Conservation (phyloP, 2,113 vertebrate species). For the Harpagus bidentatus region DNA sequence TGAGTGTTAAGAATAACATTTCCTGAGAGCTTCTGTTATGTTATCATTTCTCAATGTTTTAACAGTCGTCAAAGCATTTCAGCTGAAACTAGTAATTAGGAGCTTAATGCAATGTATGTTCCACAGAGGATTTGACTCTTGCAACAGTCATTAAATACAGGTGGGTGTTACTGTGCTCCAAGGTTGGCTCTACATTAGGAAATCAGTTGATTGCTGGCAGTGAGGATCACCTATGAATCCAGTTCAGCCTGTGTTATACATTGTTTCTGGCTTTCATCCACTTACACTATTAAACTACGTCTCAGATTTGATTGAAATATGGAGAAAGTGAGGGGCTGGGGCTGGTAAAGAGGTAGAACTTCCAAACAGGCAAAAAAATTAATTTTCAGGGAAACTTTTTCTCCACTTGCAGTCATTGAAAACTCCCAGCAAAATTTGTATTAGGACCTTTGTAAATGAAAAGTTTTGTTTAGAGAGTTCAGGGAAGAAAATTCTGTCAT, state of each 20-base stretch:
- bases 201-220: background rate
- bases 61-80: background rate
- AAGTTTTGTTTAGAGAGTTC: background rate
- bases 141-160: background rate
- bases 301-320: background rate
- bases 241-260: background rate
- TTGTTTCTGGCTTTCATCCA: background rate
- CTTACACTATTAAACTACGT: fast-evolving
- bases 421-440: background rate
- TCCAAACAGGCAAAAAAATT: background rate
- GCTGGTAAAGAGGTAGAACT: background rate
- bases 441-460: background rate
- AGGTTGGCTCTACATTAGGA: background rate
- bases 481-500: background rate
- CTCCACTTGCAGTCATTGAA: background rate
- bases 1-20: background rate
- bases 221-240: background rate
- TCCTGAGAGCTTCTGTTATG: background rate
- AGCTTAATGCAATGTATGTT: background rate
- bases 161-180: background rate
- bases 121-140: background rate
- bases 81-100: background rate
- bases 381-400: background rate
- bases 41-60: background rate
- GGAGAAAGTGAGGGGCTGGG: background rate